Percentiles rank a stretch among this genome's conserved stretches.
Evolutionary conservation across 2,113 vertebrate species (phyloP).

Genomic region (Phoxinus phoxinus): DNA sequence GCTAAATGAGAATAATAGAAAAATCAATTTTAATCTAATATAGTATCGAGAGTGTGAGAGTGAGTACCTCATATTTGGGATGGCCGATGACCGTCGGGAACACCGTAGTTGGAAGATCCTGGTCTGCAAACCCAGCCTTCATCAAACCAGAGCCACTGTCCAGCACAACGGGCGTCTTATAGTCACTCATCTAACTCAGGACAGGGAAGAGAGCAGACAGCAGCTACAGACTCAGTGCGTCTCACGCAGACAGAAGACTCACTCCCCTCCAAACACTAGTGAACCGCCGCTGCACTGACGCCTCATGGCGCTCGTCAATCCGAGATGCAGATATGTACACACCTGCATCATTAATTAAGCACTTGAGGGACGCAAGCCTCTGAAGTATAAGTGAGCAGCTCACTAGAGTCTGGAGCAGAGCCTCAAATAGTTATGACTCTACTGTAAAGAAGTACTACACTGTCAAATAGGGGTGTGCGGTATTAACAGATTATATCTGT

Average conservation of each 20-base stretch:
- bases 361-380: no score
- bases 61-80: conserved; percentile 76
- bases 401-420: background rate
- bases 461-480: background rate
- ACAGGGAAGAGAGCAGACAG: background rate
- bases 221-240: background rate
- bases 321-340: no score
- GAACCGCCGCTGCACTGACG: no score
- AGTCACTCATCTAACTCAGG: conserved; percentile 63
- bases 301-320: no score
- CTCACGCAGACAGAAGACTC: no score
- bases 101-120: conserved; percentile 68
- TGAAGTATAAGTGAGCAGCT: no score
- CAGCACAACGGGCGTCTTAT: conserved; percentile 70
- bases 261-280: no score
- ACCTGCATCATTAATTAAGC: no score
- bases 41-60: no score
- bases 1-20: no score
- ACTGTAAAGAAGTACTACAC: background rate
- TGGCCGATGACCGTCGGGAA: conserved; percentile 77
- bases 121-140: conserved; percentile 78
- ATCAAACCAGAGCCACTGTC: conserved; percentile 78
- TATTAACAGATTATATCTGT: background rate
- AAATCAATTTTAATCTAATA: no score
- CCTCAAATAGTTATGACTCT: background rate